Evolutionary conservation across 2,888 invertebrate genomes (phyloP).

Genomic region (Imbricaverruca yamaguchii): DNA sequence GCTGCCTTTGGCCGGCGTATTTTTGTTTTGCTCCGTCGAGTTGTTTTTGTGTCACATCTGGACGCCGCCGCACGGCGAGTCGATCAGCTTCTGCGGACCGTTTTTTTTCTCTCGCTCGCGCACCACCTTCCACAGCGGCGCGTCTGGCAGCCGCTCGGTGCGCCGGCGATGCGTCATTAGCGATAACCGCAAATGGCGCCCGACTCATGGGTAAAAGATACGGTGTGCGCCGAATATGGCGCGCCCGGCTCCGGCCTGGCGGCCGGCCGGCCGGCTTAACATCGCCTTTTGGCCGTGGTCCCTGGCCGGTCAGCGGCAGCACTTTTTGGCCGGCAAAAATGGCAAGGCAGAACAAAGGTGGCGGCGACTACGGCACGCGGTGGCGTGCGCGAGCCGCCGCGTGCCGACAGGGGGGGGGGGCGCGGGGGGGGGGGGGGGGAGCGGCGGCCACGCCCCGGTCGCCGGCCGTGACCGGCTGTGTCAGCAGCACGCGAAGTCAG

Average conservation of each 20-base stretch:
- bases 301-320: neutral
- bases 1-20: too few species aligned
- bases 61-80: too few species aligned
- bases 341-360: constrained; percentile 9
- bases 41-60: too few species aligned
- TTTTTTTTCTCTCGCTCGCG: too few species aligned
- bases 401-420: neutral
- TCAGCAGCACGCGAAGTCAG: neutral
- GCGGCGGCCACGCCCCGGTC: neutral
- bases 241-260: neutral
- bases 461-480: neutral
- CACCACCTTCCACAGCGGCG: too few species aligned
- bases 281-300: neutral
- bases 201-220: constrained; percentile 12
- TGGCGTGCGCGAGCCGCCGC: neutral
- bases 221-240: constrained; percentile 2
- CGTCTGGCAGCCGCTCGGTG: neutral
- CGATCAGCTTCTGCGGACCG: too few species aligned
- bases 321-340: neutral
- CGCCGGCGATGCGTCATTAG: neutral
- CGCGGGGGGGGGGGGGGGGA: neutral
- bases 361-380: neutral
- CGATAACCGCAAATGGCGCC: neutral
- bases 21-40: too few species aligned
- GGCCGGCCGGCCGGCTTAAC: constrained; percentile 8